These are phyloP conservation scores for Ylistrum balloti DNA, from an alignment of 1,140 invertebrate genomes.

Conservation along the genomic window DNA sequence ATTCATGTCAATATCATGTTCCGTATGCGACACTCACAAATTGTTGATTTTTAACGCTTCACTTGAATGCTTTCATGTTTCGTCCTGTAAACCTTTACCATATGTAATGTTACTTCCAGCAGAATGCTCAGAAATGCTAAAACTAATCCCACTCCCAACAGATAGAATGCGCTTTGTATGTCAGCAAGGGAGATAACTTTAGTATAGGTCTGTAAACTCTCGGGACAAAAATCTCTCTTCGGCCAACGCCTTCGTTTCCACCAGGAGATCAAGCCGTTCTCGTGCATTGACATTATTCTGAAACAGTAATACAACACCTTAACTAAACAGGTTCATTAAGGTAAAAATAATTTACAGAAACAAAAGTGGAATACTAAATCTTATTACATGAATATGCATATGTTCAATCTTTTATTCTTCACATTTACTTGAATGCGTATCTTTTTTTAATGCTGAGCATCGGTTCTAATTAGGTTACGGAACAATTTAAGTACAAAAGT, in stretches of 20 bases:
- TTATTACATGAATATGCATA: no score
- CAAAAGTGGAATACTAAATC: no score
- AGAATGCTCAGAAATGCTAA: background rate
- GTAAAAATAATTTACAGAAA: no score
- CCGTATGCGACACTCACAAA: no score
- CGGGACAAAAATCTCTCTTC: slow-evolving; percentile 53
- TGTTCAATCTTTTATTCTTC: no score
- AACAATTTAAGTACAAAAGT: no score
- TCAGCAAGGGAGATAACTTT: slow-evolving; percentile 60
- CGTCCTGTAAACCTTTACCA: background rate
- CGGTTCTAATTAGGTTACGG: no score
- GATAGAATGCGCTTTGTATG: slow-evolving; percentile 64
- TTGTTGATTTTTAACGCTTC: background rate
- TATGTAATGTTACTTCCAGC: background rate
- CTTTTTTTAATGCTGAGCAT: no score
- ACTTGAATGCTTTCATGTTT: background rate
- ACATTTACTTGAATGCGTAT: no score
- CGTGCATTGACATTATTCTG: slow-evolving; percentile 66
- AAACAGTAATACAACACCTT: slow-evolving; percentile 39
- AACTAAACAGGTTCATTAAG: no score
- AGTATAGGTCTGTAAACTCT: slow-evolving; percentile 40
- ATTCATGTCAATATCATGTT: no score
- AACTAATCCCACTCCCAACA: slow-evolving; percentile 55
- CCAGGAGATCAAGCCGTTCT: slow-evolving; percentile 64
- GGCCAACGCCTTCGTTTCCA: slow-evolving; percentile 66